Base-by-base conservation (phyloP, 1,140 invertebrate species). In the Ganaspis sp. region DNA sequence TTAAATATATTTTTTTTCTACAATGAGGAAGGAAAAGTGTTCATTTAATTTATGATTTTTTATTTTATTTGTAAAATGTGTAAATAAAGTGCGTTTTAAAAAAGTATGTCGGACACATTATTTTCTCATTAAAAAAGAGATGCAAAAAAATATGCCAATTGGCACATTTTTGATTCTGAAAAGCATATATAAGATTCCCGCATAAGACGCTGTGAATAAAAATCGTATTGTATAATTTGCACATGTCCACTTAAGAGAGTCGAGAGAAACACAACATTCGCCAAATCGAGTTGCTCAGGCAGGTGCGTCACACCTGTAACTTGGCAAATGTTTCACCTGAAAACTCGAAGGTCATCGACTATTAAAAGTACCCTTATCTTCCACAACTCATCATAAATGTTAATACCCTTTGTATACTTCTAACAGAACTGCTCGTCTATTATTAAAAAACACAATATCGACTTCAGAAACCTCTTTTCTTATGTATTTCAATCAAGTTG, bases 291-390 rank as follows among this genome's bases (percentile, higher is more conserved):
- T 77, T 75, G 78, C 81, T 76, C 58, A 77, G 80, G 77, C 81
- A 84, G 83, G 78, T 82, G 83, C 80, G 19, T 37, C 77, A 73
- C 81, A 84, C 81, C 83, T 84, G 83, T 83, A 81, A 80, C 75
- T 71, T 84, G 83, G n/a, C 77, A 58, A 49, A 73, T 72, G 69
- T 45, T 77, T 84, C 83, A 84, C 81, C 83, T 82, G 83, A 40
- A 75, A 72, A 17, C 53, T 79, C 72, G 77, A 82, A 82, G 83
- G 80, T 81, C 82, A 77, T 74, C 76, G 80, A 80, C 58, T 64
- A 81, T 81, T 78, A 64, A 73, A 83, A 81, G 77, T 77, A 77
- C 77, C 54, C 72, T 80, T 83, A 83, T 84, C 78, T 81, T 9
- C 23, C 49, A 23, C 76, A 84, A 80, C 80, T 29, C 54, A 45